Conservation (phyloP, 1,140 invertebrate genomes). For the Drosophila nannoptera region DNA sequence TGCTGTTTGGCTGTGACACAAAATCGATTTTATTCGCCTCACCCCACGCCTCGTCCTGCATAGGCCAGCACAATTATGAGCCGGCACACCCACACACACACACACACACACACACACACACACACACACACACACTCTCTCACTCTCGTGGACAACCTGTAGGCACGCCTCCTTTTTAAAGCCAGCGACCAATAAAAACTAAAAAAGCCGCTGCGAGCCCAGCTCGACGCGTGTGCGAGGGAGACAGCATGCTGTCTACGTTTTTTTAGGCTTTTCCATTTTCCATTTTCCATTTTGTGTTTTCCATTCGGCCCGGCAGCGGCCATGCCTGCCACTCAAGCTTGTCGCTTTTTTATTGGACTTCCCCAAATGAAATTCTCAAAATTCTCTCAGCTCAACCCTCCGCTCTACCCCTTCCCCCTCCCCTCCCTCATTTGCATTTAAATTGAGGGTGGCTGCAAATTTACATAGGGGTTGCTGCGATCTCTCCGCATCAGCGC, state of each 20-base stretch:
- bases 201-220: constrained; percentile 17
- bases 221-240: constrained; percentile 2
- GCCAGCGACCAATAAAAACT: constrained; percentile 48
- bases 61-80: constrained; percentile 49
- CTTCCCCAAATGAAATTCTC: not conserved
- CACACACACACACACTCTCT: constrained; percentile 4
- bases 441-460: constrained; percentile 54
- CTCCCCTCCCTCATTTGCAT: constrained; percentile 49
- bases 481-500: constrained; percentile 41
- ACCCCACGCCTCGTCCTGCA: constrained; percentile 15
- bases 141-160: constrained; percentile 9
- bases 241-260: constrained; percentile 11
- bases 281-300: constrained; percentile 3
- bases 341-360: constrained; percentile 9
- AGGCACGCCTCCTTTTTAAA: constrained; percentile 55
- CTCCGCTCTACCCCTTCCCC: constrained; percentile 15
- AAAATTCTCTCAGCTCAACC: not conserved
- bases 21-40: constrained; percentile 68
- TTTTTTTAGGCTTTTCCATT: constrained; percentile 15
- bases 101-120: constrained; percentile 6
- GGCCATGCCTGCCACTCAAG: constrained; percentile 39
- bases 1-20: constrained; percentile 62
- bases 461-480: constrained; percentile 38
- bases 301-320: not conserved
- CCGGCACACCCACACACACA: constrained; percentile 5